phyloP scores from a whole-genome alignment of 2,797 vertebrate genomes.

The Zalophus californianus region DNA sequence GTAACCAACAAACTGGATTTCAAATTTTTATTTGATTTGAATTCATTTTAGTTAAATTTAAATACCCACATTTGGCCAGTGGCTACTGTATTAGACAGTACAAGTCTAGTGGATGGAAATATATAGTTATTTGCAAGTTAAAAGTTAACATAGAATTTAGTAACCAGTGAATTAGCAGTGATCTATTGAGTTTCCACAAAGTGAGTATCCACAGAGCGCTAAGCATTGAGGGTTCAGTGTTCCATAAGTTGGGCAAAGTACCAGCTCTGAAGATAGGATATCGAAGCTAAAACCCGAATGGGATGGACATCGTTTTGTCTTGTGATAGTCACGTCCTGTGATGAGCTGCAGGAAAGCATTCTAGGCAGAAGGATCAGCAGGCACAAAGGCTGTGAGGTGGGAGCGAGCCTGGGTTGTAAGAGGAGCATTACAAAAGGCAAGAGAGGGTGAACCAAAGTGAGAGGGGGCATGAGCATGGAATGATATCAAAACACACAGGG shows the following conservation, averaged over 20 bases:
- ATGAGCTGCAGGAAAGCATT: neutral
- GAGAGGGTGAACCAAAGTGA: too few species aligned
- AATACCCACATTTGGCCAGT: neutral
- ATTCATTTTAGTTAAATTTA: neutral
- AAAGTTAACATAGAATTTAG: neutral
- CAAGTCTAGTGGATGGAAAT: neutral
- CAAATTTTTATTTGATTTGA: neutral
- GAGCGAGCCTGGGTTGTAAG: neutral
- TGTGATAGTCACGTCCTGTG: neutral
- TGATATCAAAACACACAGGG: neutral
- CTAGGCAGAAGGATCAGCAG: neutral
- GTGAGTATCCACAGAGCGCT: neutral
- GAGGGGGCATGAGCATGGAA: fast-evolving
- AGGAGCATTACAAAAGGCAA: neutral
- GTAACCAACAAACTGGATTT: neutral
- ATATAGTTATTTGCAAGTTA: neutral
- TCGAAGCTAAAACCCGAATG: neutral
- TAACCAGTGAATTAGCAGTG: neutral
- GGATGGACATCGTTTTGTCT: neutral
- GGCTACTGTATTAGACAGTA: neutral
- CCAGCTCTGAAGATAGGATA: neutral
- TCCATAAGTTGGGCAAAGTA: neutral
- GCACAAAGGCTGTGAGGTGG: neutral
- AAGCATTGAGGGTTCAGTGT: neutral
- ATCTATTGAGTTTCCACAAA: neutral